A percentile compares a stretch with the other conserved stretches of the same genome.
Evolutionary conservation across 2,797 vertebrate species (phyloP).

Genomic region (Eulemur rubriventer): DNA sequence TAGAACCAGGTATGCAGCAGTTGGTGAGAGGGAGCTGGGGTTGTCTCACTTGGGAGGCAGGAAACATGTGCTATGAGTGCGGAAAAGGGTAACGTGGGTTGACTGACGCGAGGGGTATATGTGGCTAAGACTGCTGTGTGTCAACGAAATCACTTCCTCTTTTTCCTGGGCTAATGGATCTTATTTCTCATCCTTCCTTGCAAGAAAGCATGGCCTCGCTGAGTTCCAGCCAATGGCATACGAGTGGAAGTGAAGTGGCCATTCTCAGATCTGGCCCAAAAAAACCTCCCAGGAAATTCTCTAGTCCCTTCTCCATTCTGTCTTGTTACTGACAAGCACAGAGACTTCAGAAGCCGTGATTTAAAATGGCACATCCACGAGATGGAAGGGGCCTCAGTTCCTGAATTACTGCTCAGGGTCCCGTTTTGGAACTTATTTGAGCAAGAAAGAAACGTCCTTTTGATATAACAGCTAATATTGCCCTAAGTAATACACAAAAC

Average conservation of each 20-base stretch:
- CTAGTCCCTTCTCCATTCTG: not conserved
- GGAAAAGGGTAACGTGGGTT: accelerated
- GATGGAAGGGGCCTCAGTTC: not conserved
- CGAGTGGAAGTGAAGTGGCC: not conserved
- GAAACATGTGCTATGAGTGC: not conserved
- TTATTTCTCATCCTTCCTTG: not conserved
- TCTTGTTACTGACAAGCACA: not conserved
- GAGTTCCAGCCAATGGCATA: not conserved
- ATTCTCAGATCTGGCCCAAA: not conserved
- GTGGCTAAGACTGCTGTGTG: not conserved
- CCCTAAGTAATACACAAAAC: too few species aligned
- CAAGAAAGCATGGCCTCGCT: not conserved
- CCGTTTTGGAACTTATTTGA: not conserved
- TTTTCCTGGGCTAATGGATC: not conserved
- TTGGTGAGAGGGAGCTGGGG: not conserved
- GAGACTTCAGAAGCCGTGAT: not conserved
- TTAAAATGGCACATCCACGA: not conserved
- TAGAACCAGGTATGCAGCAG: not conserved
- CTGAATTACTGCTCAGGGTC: not conserved
- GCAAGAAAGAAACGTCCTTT: not conserved
- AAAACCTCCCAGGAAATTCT: not conserved
- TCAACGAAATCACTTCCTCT: not conserved
- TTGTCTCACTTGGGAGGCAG: not conserved
- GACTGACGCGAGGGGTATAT: too few species aligned
- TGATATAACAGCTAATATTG: too few species aligned